Base-by-base conservation (phyloP, 2,113 vertebrate genomes). In the Embiotoca jacksoni region DNA sequence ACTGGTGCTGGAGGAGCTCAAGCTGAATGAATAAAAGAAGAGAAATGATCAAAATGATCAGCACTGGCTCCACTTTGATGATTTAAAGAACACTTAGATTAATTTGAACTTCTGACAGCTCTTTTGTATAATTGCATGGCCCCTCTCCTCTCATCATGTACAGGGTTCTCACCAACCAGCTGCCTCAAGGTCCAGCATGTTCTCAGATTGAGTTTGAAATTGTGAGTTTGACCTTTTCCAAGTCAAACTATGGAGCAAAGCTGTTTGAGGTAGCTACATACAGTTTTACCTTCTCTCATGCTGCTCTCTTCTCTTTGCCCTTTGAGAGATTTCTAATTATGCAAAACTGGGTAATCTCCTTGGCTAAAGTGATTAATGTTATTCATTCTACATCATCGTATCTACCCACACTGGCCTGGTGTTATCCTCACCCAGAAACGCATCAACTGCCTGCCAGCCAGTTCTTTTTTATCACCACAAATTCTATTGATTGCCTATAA, bases 401-500 rank as follows among this genome's bases (percentile, higher is more conserved):
- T 89, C 71, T 69, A 72, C 44, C 47, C 69, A 69, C 63, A 32
- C 49, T 55, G 35, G 52, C 39, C 63, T 53, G 32, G 10, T 81
- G 57, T 85, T 81, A 54, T 81, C 49, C 77, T 56, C 41, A 79
- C 70, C 64, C 71, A 8, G 1, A 4, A 85, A 70, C 30, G 53
- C 78, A 82, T 30, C 61, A 66, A 58, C 58, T 16, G 31, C 61
- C 70, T 57, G 53, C 64, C 59, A 50, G 59, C n/a, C 23, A 52
- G 37, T 15, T 1, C 15, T 71, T 80, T 82, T 86, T 80, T 62
- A 84, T 85, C 71, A 58, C 75, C 56, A 52, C 6, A 53, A 81
- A 85, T 78, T 2, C 65, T 80, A 89, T 90, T 72, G 88, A 88
- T 89, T 83, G 73, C 55, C 67, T 70, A 57, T 84, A 85, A 90